Base-by-base conservation (phyloP, 1,140 invertebrate genomes). In the Drosophila albomicans region DNA sequence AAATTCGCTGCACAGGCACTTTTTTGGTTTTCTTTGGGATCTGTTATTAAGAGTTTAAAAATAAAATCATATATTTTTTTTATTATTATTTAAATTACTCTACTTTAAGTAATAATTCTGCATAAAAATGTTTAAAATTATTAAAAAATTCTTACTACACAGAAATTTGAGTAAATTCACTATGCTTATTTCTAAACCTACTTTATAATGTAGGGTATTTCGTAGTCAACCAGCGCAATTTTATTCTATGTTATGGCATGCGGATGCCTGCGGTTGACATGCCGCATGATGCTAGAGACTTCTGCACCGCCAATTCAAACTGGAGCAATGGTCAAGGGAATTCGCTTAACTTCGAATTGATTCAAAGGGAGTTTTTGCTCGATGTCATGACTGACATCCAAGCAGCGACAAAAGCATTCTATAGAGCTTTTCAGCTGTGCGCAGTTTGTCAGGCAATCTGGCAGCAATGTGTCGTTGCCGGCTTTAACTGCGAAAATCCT, bases 401-500 rank as follows among this genome's bases (percentile, higher is more conserved):
- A 10, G 7, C 11, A 20, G 35, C 35, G 35, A 45, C 13, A 25
- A 32, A 6, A 30, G 30, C 28, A 51, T 11, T 51, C 8, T 25
- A 5, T n/a, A 46, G 5, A 20, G 56, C 56, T 20, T 11, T 25
- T 25, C 20, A n/a, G n/a, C 5, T 38, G 10, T 28, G 16, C 16
- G 38, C 6, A 38, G 52, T 69, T 46, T 74, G 68, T 48, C 49
- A 68, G 56, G 65, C 58, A 61, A 32, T 30, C 6, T 32, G 20
- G 30, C 20, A 41, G 30, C 20, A 41, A 43, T 25, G 32, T 49
- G 10, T 54, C 38, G 56, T 52, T 41, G 20, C 43, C 58, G 59
- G 48, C 81, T 54, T 16, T 61, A 52, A 10, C 16, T 46, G 38
- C 46, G 20, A 62, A 57, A 81, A 75, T 77, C 87, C 87, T 91